Evolutionary conservation across 2,113 vertebrate species (phyloP).

Genomic region (Motacilla alba): DNA sequence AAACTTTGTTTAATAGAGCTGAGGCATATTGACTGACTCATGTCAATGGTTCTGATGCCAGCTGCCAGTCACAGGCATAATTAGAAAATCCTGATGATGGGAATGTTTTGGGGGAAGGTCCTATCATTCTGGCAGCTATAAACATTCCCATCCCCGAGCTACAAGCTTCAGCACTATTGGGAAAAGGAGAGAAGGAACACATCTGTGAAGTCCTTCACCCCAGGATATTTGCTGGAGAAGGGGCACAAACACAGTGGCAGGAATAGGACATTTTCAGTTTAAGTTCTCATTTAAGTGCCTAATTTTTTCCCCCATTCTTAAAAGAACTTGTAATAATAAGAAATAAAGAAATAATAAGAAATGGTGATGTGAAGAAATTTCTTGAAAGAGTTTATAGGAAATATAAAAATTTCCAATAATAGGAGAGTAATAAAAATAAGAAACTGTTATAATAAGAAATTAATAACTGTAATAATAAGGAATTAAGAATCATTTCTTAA

Average conservation of each 20-base stretch:
- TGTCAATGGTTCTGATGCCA: background rate
- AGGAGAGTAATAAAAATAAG: background rate
- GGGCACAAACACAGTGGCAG: background rate
- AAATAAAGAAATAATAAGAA: background rate
- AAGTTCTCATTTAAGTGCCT: background rate
- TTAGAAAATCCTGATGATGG: background rate
- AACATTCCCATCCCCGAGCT: background rate
- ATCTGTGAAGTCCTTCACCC: background rate
- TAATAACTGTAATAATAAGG: background rate
- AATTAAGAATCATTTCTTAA: background rate
- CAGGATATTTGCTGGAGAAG: background rate
- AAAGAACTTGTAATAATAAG: background rate
- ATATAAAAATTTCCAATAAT: background rate
- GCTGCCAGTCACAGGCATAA: conserved; percentile 1
- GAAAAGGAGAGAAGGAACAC: background rate
- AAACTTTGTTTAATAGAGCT: conserved; percentile 3
- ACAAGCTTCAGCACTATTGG: background rate
- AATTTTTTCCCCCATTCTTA: background rate
- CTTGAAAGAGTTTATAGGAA: background rate
- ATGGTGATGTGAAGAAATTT: background rate
- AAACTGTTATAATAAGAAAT: background rate
- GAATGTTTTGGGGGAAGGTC: conserved; percentile 10
- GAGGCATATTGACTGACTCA: conserved; percentile 3
- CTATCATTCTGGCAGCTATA: background rate
- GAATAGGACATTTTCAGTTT: background rate